Base-by-base conservation (phyloP, 2,113 vertebrate species). In the Gracilinanus agilis region DNA sequence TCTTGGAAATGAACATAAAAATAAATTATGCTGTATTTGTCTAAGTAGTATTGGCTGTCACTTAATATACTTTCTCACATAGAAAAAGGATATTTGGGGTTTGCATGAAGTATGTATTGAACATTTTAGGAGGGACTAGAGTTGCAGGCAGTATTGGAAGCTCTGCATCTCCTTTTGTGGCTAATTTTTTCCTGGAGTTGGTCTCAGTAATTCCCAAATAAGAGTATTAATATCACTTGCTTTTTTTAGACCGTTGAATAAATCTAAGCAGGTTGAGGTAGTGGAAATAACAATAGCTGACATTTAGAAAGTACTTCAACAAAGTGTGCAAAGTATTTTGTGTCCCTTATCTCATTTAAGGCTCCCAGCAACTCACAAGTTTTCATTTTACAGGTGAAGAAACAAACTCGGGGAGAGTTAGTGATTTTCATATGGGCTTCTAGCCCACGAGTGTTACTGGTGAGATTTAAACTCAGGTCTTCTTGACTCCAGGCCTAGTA, bases 21-120 rank as follows among this genome's bases (percentile, higher is more conserved):
- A 98, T 98, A 98, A 98, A 97, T 97, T 97, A 90, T 97, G 96
- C 95, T 90, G n/a, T 96, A 93, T 96, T 97, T 93, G 91, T 94
- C 27, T 24, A 91, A 90, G 49, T 90, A 27, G 3, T 53, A 29
- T 29, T 5, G 89, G 49, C 49, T 90, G 10, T 53, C 44, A 53
- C 27, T 90, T 53, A 4, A 27, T 89, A 89, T 21, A 24, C 25
- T 89, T 53, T 53, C n/a, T 7, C 40, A 40, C 67, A 83, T 53
- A 90, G 21, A 89, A 90, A 53, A 29, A 53, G 49, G 3, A 12
- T 27, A 53, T 6, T 29, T 90, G 44, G 44, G 67, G 34, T 83
- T 83, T 83, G 89, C 44, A 90, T 90, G 89, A 89, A 24, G 44
- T 29, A n/a, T n/a, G 13, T 75, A 3, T 34, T n/a, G 29, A 1